phyloP scores from a whole-genome alignment of 2,888 invertebrate genomes.

The Euclidia mi region DNA sequence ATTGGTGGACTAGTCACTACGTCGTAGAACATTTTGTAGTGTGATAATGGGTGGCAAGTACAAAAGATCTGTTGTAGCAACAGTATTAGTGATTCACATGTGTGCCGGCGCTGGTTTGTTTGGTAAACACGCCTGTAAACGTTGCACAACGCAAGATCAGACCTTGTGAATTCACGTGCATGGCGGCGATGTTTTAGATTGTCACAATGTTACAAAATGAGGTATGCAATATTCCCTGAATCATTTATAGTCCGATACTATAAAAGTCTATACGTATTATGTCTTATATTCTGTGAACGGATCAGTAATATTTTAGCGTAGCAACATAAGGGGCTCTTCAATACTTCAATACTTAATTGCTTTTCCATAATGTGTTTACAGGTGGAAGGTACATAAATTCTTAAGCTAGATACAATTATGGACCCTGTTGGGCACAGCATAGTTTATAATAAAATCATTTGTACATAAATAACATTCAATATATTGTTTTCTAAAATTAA shows the following conservation, averaged over 20 bases:
- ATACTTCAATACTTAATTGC: too few species aligned
- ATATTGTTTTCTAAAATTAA: too few species aligned
- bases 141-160: conserved; percentile 18
- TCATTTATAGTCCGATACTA: conserved; percentile 49
- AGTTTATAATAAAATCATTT: too few species aligned
- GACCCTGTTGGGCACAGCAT: too few species aligned
- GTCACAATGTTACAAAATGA: too few species aligned
- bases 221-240: conserved; percentile 42
- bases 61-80: conserved; percentile 25
- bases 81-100: conserved; percentile 14
- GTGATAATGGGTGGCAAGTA: conserved; percentile 27
- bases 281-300: conserved; percentile 34
- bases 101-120: conserved; percentile 12
- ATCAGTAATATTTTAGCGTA: conserved; percentile 36
- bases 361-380: too few species aligned
- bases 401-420: too few species aligned
- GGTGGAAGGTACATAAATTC: too few species aligned
- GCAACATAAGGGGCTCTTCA: conserved; percentile 16
- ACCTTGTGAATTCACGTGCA: conserved; percentile 25
- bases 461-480: too few species aligned
- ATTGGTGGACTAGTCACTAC: too few species aligned
- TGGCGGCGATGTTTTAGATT: too few species aligned
- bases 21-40: conserved; percentile 14
- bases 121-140: conserved; percentile 20
- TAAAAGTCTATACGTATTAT: conserved; percentile 25